Conservation (phyloP, 23 tunicate genomes). For the Phallusia fumigata region DNA sequence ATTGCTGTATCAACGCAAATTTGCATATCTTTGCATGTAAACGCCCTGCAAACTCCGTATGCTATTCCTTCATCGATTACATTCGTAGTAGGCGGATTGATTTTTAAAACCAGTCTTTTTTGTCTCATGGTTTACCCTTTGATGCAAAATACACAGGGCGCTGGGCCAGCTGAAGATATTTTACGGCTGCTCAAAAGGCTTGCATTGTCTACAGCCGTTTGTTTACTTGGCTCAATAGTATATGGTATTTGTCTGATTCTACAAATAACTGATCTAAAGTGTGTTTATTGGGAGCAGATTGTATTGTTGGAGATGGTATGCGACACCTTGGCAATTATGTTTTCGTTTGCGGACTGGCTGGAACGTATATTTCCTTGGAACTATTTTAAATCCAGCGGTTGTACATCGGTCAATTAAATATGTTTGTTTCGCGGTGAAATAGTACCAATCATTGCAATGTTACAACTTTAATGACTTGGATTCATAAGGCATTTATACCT, state of each 20-base stretch:
- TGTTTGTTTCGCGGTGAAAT: no score
- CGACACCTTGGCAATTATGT: background rate
- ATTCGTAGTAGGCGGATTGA: background rate
- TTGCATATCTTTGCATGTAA: background rate
- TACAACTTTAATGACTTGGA: no score
- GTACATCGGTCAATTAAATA: no score
- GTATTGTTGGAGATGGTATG: background rate
- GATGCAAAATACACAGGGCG: background rate
- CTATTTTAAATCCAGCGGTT: no score
- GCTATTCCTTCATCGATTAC: background rate
- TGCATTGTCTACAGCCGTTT: background rate
- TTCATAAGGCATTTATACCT: no score
- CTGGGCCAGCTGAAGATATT: background rate
- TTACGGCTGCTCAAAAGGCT: background rate
- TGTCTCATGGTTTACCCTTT: background rate
- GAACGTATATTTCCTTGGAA: background rate
- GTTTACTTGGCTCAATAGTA: background rate
- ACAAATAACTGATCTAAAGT: background rate
- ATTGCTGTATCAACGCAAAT: background rate
- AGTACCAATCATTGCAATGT: no score
- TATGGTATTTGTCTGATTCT: background rate
- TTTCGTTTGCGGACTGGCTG: background rate
- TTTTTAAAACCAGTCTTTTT: background rate
- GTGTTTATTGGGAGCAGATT: background rate
- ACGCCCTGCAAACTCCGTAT: background rate